These are phyloP conservation scores for Epinephelus malabaricus DNA, from an alignment of 2,797 vertebrate genomes.

Conservation along the genomic window DNA sequence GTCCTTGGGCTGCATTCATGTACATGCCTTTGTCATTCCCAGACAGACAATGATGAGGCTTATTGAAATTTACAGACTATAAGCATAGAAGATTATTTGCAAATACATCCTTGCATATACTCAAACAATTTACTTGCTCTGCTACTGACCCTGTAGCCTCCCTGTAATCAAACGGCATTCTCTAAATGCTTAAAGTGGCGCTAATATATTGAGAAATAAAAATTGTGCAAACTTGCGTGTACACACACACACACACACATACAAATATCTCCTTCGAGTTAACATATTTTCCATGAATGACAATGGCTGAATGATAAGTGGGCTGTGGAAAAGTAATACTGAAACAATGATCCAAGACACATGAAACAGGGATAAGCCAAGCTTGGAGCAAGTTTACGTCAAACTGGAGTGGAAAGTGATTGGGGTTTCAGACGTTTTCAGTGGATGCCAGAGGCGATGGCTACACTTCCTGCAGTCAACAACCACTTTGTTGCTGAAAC, in stretches of 20 bases:
- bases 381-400: neutral
- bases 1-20: conserved; percentile 54
- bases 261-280: neutral
- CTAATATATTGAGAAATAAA: neutral
- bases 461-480: neutral
- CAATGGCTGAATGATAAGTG: neutral
- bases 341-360: conserved; percentile 5
- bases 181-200: conserved; percentile 9
- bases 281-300: conserved; percentile 12
- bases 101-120: conserved; percentile 17
- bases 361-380: neutral
- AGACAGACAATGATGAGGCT: conserved; percentile 63
- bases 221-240: neutral
- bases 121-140: conserved; percentile 2
- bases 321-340: neutral
- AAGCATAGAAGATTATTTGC: conserved; percentile 12
- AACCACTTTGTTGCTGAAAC: neutral
- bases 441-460: neutral
- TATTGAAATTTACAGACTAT: conserved; percentile 35
- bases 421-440: too few species aligned
- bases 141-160: conserved; percentile 7
- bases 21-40: conserved; percentile 68
- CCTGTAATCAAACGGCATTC: conserved; percentile 26
- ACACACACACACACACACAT: too few species aligned
- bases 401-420: conserved; percentile 10